phyloP scores from a whole-genome alignment of 1,140 invertebrate species.

The Zaprionus ghesquierei region DNA sequence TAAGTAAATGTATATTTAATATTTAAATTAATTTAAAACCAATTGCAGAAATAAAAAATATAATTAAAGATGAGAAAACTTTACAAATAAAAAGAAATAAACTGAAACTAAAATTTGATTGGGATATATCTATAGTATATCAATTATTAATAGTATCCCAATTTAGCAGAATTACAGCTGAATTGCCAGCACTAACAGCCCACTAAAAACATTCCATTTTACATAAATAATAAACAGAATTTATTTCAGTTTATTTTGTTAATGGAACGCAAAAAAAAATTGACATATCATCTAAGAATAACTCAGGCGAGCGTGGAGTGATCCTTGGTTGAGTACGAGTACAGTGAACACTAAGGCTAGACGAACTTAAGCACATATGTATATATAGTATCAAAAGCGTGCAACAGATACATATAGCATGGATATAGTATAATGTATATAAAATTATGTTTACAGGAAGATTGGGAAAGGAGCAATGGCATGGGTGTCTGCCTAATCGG shows the following conservation, averaged over 20 bases:
- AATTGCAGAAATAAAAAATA: slow-evolving; percentile 29
- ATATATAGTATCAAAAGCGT: neutral
- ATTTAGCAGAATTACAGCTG: too few relatives aligned
- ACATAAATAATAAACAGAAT: slow-evolving; percentile 26
- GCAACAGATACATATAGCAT: neutral
- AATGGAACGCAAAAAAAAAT: neutral
- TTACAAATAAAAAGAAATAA: slow-evolving; percentile 31
- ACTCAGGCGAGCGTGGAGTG: neutral
- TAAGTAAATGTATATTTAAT: slow-evolving; percentile 76
- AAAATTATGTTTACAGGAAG: neutral
- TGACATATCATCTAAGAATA: neutral
- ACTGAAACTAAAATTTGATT: too few relatives aligned
- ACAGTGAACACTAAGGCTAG: slow-evolving; percentile 36
- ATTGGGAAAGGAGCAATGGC: neutral
- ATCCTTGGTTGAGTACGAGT: neutral
- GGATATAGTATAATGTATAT: neutral
- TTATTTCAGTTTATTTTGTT: slow-evolving; percentile 4
- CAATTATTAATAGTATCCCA: too few relatives aligned
- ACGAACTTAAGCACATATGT: slow-evolving; percentile 14
- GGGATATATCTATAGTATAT: too few relatives aligned
- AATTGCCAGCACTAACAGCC: too few relatives aligned
- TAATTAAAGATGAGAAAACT: slow-evolving; percentile 31
- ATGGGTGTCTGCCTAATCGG: slow-evolving; percentile 38
- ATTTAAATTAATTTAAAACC: slow-evolving; percentile 66
- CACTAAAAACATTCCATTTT: neutral